phyloP scores from a whole-genome alignment of 2,113 vertebrate genomes.

The Neogale vison region DNA sequence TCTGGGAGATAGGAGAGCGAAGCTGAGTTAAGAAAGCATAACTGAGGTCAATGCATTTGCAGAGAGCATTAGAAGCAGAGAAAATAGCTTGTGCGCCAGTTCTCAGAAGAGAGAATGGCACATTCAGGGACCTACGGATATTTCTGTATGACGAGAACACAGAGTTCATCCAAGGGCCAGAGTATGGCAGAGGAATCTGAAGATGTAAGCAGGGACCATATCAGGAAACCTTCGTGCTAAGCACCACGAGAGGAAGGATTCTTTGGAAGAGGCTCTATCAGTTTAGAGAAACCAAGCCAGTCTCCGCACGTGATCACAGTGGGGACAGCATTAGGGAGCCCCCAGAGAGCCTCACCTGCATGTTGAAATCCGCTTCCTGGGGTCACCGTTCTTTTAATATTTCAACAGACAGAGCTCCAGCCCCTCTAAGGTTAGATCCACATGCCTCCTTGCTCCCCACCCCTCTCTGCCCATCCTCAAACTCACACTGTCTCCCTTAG shows the following conservation, averaged over 20 bases:
- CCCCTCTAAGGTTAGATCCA: too few species aligned
- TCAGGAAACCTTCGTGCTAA: neutral
- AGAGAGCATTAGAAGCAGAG: neutral
- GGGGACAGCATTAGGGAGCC: neutral
- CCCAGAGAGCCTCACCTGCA: neutral
- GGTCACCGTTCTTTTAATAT: neutral
- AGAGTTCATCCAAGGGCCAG: neutral
- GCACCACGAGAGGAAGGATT: neutral
- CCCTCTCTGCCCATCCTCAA: too few species aligned
- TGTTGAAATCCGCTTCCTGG: neutral
- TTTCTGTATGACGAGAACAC: neutral
- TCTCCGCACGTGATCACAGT: neutral
- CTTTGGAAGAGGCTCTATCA: neutral
- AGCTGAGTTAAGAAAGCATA: neutral
- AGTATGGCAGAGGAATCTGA: neutral
- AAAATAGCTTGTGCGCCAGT: neutral
- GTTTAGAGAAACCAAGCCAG: neutral
- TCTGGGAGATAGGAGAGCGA: neutral
- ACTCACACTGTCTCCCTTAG: neutral
- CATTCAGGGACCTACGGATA: neutral
- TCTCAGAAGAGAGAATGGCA: neutral
- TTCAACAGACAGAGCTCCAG: neutral
- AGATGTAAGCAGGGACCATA: neutral
- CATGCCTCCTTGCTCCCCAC: too few species aligned
- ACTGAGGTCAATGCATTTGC: neutral